These are phyloP conservation scores for Gibbula magus DNA, from an alignment of 2,888 invertebrate genomes.

Conservation along the genomic window DNA sequence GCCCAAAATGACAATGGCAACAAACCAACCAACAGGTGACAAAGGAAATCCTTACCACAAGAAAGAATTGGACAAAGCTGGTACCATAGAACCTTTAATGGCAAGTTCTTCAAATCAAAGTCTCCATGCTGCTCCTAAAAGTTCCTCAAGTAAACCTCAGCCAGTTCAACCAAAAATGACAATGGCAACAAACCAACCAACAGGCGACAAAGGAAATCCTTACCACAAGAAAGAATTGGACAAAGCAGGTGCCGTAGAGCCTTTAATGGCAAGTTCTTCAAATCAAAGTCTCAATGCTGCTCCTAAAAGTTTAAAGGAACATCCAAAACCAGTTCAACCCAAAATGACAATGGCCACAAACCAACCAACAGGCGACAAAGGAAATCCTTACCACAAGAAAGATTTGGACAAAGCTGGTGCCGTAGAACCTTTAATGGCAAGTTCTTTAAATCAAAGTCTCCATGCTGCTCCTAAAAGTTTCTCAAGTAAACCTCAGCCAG, in stretches of 20 bases:
- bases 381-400: slow-evolving; percentile 21
- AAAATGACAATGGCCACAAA: background rate
- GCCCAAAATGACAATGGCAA: background rate
- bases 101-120: background rate
- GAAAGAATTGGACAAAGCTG: background rate
- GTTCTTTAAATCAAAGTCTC: background rate
- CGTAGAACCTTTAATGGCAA: background rate
- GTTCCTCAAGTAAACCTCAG: background rate
- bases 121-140: background rate
- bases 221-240: background rate
- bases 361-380: slow-evolving; percentile 7
- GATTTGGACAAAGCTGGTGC: background rate
- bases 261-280: background rate
- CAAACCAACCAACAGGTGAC: background rate
- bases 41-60: background rate
- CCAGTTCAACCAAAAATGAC: background rate
- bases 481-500: no score
- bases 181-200: background rate
- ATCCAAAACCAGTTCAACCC: background rate
- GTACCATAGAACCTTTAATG: background rate
- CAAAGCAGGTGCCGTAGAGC: background rate
- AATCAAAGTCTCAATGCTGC: background rate
- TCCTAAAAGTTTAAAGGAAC: no score
- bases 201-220: background rate
- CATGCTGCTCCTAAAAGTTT: background rate